Conservation (phyloP, 1,140 invertebrate genomes). For the Hesperophylax magnus region DNA sequence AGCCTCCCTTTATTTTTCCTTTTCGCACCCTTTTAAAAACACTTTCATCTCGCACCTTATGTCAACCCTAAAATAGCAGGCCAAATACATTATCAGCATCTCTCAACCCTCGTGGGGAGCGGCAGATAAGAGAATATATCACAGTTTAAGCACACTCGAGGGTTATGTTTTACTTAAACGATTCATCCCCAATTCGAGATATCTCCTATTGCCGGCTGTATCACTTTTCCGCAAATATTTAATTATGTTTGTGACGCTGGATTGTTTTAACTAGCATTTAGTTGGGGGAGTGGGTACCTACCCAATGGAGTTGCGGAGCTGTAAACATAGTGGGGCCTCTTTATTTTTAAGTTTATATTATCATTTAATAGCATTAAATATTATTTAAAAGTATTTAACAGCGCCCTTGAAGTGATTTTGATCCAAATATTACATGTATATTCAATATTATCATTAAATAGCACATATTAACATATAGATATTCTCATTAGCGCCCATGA, state of each 20-base stretch:
- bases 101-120: constrained; percentile 18
- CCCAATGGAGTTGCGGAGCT: too few relatives aligned
- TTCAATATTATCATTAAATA: too few relatives aligned
- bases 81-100: constrained; percentile 38
- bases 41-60: constrained; percentile 34
- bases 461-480: too few relatives aligned
- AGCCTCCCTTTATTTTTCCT: constrained; percentile 4
- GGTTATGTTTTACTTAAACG: constrained; percentile 34
- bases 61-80: constrained; percentile 32
- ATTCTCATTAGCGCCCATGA: too few relatives aligned
- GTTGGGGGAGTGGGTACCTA: too few relatives aligned
- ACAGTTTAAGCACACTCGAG: constrained; percentile 27
- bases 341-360: too few relatives aligned
- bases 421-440: too few relatives aligned
- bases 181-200: constrained; percentile 19
- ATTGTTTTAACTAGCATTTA: neutral
- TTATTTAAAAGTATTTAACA: too few relatives aligned
- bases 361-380: too few relatives aligned
- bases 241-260: neutral
- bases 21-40: constrained; percentile 31
- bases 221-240: constrained; percentile 25
- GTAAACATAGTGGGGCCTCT: too few relatives aligned
- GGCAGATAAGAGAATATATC: constrained; percentile 36
- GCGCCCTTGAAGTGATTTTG: too few relatives aligned
- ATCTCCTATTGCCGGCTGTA: neutral